Evolutionary conservation across 1,140 invertebrate genomes (phyloP).

Genomic region (Archivesica marissinica): DNA sequence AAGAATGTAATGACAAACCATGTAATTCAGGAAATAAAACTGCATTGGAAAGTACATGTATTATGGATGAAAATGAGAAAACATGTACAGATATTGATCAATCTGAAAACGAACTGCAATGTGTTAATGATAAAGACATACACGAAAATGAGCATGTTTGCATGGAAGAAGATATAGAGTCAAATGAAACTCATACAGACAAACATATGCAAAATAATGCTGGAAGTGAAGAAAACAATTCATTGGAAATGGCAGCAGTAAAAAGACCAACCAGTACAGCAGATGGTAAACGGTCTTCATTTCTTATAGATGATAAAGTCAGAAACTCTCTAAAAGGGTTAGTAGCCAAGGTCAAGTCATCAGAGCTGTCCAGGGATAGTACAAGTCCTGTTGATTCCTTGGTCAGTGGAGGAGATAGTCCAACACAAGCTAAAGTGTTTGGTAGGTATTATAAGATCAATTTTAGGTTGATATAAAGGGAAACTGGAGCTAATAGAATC

Average conservation of each 20-base stretch:
- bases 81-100: no score
- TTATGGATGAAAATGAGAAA: no score
- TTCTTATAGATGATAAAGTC: conserved; percentile 47
- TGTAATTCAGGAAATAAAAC: no score
- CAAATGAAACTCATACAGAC: not conserved
- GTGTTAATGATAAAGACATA: no score
- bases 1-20: no score
- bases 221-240: not conserved
- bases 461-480: no score
- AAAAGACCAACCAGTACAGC: not conserved
- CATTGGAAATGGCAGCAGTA: not conserved
- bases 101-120: no score
- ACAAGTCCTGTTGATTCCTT: not conserved
- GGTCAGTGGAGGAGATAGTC: not conserved
- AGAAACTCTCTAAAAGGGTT: conserved; percentile 59
- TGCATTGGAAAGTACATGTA: no score
- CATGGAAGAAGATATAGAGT: not conserved
- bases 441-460: no score
- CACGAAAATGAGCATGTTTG: no score
- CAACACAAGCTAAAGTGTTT: no score
- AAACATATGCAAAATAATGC: not conserved
- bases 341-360: conserved; percentile 34
- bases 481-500: no score
- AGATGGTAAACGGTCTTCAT: conserved; percentile 16
- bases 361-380: conserved; percentile 13